Evolutionary conservation across 2,797 vertebrate species (phyloP).

Genomic region (Pseudomugil tenellus): DNA sequence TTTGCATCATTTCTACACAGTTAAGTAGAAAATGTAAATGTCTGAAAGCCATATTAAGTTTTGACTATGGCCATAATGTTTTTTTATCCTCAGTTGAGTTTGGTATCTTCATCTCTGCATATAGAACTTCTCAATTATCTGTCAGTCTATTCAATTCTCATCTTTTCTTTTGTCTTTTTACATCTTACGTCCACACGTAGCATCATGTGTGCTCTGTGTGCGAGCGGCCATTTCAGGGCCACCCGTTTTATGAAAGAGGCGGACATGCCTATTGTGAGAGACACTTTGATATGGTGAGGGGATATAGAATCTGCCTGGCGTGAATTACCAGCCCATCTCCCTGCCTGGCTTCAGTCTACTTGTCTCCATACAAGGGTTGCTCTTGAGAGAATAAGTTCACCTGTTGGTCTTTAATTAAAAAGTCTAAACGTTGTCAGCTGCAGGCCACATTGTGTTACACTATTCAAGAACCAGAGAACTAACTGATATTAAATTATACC

Average conservation of each 20-base stretch:
- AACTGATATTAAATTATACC: too few relatives aligned
- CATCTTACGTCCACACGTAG: conserved; percentile 68
- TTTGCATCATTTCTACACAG: not conserved
- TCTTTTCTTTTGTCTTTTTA: conserved; percentile 20
- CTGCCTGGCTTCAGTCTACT: conserved; percentile 31
- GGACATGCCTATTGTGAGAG: conserved; percentile 80
- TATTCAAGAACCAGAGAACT: too few relatives aligned
- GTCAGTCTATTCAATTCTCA: conserved; percentile 3
- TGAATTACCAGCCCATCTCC: conserved; percentile 36
- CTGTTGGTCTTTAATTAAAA: not conserved
- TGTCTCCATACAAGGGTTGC: conserved; percentile 23
- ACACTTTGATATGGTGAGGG: conserved; percentile 83
- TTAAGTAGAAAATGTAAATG: not conserved
- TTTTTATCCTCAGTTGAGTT: conserved; percentile 38
- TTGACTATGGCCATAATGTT: not conserved
- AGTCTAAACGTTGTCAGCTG: not conserved
- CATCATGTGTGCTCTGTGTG: conserved; percentile 86
- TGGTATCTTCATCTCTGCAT: not conserved
- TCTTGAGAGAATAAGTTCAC: conserved; percentile 4
- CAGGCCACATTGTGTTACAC: too few relatives aligned
- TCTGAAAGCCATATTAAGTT: not conserved
- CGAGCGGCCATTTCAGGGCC: conserved; percentile 81
- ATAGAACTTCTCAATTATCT: not conserved
- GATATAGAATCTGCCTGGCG: conserved; percentile 12
- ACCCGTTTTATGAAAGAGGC: conserved; percentile 78